Evolutionary conservation across 2,888 invertebrate species (phyloP).

Genomic region (Carcina quercana): DNA sequence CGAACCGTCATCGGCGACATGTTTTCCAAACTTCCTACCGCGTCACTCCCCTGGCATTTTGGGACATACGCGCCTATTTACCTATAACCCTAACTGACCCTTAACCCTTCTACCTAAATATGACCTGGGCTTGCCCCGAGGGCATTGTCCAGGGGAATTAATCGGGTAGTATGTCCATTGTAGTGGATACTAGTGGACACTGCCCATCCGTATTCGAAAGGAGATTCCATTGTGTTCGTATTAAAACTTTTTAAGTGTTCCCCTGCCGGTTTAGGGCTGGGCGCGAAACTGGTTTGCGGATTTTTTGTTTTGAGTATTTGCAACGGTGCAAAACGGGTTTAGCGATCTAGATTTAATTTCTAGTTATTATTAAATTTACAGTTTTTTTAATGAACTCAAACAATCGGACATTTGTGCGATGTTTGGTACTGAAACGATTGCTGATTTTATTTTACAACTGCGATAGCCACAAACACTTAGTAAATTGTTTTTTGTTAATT

Average conservation of each 20-base stretch:
- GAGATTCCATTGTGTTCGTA: conserved; percentile 53
- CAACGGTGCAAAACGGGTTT: conserved; percentile 26
- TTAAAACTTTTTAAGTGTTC: conserved; percentile 64
- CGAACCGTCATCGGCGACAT: conserved; percentile 46
- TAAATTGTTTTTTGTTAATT: too few species aligned
- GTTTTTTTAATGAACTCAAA: too few species aligned
- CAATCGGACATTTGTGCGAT: too few species aligned
- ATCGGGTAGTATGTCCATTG: conserved; percentile 65
- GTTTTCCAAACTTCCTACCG: conserved; percentile 52
- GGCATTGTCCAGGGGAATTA: conserved; percentile 65
- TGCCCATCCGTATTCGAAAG: conserved; percentile 48
- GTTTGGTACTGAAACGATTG: too few species aligned
- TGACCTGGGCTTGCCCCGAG: conserved; percentile 60
- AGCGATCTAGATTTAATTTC: too few species aligned
- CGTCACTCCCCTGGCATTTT: conserved; percentile 59
- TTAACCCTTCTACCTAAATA: conserved; percentile 69
- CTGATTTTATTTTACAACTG: too few species aligned
- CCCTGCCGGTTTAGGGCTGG: conserved; percentile 35
- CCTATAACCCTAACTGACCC: conserved; percentile 62
- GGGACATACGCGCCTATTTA: conserved; percentile 55
- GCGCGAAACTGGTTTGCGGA: conserved; percentile 32
- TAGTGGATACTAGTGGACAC: conserved; percentile 49
- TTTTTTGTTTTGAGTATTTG: conserved; percentile 17
- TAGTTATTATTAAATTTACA: too few species aligned
- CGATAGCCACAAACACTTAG: too few species aligned